phyloP scores from a whole-genome alignment of 1,140 invertebrate species.

The Thaumetopoea pityocampa region DNA sequence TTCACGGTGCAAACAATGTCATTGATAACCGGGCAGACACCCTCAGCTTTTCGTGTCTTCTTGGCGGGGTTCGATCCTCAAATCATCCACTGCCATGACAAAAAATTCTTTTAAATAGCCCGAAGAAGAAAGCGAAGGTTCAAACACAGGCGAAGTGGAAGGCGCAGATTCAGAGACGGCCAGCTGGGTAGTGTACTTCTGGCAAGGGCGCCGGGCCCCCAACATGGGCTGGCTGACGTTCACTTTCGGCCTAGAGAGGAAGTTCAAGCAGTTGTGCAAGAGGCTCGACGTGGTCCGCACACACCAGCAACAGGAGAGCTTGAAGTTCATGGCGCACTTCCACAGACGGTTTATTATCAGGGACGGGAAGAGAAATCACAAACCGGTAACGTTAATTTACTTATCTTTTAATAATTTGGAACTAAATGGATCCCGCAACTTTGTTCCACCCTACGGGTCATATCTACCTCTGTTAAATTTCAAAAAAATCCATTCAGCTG shows the following conservation, averaged over 20 bases:
- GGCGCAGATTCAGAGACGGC: constrained; percentile 83
- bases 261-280: constrained; percentile 96
- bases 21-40: no score
- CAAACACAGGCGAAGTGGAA: constrained; percentile 65
- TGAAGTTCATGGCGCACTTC: constrained; percentile 99
- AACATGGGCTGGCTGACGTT: constrained; percentile 99
- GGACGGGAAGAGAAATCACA: constrained; percentile 88
- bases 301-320: constrained; percentile 99
- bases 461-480: no score
- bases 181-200: constrained; percentile 99
- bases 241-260: constrained; percentile 98
- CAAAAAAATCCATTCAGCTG: no score
- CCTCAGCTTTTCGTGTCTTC: no score
- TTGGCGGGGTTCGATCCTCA: no score
- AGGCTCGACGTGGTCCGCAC: constrained; percentile 97
- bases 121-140: constrained; percentile 41
- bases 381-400: constrained; percentile 58
- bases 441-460: no score
- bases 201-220: constrained; percentile 94
- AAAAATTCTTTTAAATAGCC: constrained; percentile 26
- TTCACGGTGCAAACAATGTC: no score
- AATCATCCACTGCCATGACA: no score
- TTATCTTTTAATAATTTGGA: background rate
- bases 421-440: background rate
- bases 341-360: constrained; percentile 96